Conservation (phyloP, 2,888 invertebrate species). For the Scrobipalpa costella region DNA sequence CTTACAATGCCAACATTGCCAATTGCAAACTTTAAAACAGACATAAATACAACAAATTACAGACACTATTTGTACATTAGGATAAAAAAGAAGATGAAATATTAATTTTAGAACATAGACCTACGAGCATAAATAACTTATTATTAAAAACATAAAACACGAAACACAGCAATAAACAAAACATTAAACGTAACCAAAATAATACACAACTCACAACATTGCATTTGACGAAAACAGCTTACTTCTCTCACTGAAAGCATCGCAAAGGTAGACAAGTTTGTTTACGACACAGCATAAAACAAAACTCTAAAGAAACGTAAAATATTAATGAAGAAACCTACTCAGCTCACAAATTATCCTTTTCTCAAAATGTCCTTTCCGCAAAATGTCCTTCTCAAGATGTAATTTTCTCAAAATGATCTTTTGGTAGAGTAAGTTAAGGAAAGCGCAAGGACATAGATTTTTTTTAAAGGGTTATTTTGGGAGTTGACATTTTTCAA, state of each 20-base stretch:
- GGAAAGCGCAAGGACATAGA: no score
- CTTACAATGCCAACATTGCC: constrained; percentile 17
- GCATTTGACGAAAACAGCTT: background rate
- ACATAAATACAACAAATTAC: background rate
- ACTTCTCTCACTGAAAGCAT: background rate
- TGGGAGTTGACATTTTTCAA: no score
- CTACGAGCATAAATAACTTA: no score
- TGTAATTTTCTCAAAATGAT: no score
- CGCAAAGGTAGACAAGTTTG: background rate
- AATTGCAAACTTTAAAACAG: constrained; percentile 10
- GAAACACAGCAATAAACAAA: background rate
- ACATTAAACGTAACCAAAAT: background rate
- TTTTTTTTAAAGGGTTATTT: no score
- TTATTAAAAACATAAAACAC: background rate
- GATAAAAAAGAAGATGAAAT: background rate
- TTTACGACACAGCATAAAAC: background rate
- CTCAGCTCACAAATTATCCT: no score
- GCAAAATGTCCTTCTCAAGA: no score
- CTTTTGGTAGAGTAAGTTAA: no score
- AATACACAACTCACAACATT: constrained; percentile 8
- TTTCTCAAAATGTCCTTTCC: no score
- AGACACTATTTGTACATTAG: background rate
- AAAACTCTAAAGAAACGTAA: background rate
- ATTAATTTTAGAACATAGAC: background rate
- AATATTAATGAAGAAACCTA: background rate